These are phyloP conservation scores for Sphinx pinastri DNA, from an alignment of 2,888 invertebrate species.

Conservation along the genomic window DNA sequence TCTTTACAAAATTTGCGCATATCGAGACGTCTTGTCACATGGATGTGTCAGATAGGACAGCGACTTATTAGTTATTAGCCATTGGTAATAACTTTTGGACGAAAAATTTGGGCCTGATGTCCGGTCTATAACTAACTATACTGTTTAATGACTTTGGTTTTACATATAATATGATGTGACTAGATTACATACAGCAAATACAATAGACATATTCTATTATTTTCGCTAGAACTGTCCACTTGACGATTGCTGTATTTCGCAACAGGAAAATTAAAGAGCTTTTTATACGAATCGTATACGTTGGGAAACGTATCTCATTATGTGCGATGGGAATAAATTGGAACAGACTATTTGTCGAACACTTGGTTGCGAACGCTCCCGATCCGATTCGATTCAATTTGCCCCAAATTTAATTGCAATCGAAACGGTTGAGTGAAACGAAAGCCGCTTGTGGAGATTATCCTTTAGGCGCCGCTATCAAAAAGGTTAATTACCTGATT, in stretches of 20 bases:
- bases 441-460: slow-evolving; percentile 69
- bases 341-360: slow-evolving; percentile 78
- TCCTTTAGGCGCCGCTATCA: slow-evolving; percentile 44
- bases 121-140: too few species aligned
- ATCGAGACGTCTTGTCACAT: too few species aligned
- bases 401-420: slow-evolving; percentile 79
- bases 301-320: slow-evolving; percentile 76
- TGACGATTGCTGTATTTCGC: slow-evolving; percentile 52
- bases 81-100: too few species aligned
- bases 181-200: too few species aligned
- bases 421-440: slow-evolving; percentile 67
- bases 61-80: too few species aligned
- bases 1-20: too few species aligned
- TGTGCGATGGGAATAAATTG: slow-evolving; percentile 75
- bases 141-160: too few species aligned
- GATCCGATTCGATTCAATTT: slow-evolving; percentile 75
- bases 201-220: too few species aligned
- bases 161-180: too few species aligned
- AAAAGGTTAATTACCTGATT: slow-evolving; percentile 44
- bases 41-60: too few species aligned
- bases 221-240: slow-evolving; percentile 33
- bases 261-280: slow-evolving; percentile 66
- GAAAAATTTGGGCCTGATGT: too few species aligned
- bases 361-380: slow-evolving; percentile 68
- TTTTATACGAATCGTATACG: slow-evolving; percentile 66